Base-by-base conservation (phyloP, 1,140 invertebrate genomes). In the Zelostemma sp. region DNA sequence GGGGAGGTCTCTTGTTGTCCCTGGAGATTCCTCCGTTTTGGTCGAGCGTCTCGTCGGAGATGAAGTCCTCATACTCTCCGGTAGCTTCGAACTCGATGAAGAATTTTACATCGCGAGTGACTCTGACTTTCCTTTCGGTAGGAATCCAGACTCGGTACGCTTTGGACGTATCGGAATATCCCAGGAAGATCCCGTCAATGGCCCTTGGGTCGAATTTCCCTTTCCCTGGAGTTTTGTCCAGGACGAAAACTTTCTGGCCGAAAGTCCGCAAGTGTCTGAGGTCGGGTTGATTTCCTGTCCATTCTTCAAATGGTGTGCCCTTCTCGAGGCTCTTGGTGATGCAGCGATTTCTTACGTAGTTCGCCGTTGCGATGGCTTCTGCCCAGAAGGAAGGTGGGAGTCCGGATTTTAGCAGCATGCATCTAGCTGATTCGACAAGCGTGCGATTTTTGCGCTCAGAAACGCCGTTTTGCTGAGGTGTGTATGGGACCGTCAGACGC, bases 221-320 rank as follows among this genome's bases (percentile, higher is more conserved):
- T 40, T 62, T 63, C n/a, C n/a, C 16, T 12, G 40, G 49, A 35
- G 12, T 50, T 49, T 48, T 66, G 11, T 48, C 21, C 9, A 51
- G 35, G 8, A 61, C 9, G 19, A 33, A 45, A 6, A 14, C 59
- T 43, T 35, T 46, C 12, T 17, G 16, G 0, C 49, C 59, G 18
- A 54, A 62, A 0, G 28, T 21, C 11, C 43, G 38, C 8, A 62
- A 8, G 35, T 54, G 12, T 11, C 18, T 1, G 0, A 54, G 1
- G 16, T 54, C 25, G 6, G 41, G 50, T 1, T 11, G 14, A 1
- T 40, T 47, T 16, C 59, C 65, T n/a, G 15, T 41, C 68, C 72
- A 78, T 9, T 25, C 40, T 47, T 72, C 54, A 16, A 54, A 71
- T 6, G 76, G 70, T 17, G 61, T 73, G 12, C 53, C 33, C 6